phyloP scores from a whole-genome alignment of 2,888 invertebrate species.

The Machimus rusticus region DNA sequence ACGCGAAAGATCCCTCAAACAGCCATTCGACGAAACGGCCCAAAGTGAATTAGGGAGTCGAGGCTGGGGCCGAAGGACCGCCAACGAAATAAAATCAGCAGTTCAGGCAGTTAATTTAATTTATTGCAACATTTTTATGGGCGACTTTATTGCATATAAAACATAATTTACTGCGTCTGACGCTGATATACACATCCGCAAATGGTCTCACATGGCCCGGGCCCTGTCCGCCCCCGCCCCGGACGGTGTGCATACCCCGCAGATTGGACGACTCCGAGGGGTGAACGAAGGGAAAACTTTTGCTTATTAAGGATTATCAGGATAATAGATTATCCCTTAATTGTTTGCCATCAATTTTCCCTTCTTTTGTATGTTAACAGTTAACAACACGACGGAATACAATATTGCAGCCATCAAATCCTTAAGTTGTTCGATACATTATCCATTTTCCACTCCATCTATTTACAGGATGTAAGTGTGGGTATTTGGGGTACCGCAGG shows the following conservation, averaged over 20 bases:
- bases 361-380: slow-evolving; percentile 48
- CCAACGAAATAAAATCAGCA: slow-evolving; percentile 60
- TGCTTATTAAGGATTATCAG: slow-evolving; percentile 50
- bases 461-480: slow-evolving; percentile 45
- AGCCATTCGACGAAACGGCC: slow-evolving; percentile 19
- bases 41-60: slow-evolving; percentile 17
- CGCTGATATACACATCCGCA: slow-evolving; percentile 45
- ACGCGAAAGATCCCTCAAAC: slow-evolving; percentile 28
- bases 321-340: slow-evolving; percentile 49
- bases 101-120: slow-evolving; percentile 64
- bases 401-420: slow-evolving; percentile 50
- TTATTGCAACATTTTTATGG: slow-evolving; percentile 64
- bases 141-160: slow-evolving; percentile 65
- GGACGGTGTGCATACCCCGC: neutral
- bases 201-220: slow-evolving; percentile 14
- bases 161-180: slow-evolving; percentile 63
- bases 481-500: slow-evolving; percentile 41
- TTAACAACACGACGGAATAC: slow-evolving; percentile 49
- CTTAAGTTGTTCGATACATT: slow-evolving; percentile 50
- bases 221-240: neutral
- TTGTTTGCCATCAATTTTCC: slow-evolving; percentile 49
- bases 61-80: neutral
- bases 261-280: neutral
- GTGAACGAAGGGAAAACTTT: slow-evolving; percentile 41
- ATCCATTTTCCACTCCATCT: slow-evolving; percentile 52